Conservation (phyloP, 1,140 invertebrate species). For the Intoshia linei region DNA sequence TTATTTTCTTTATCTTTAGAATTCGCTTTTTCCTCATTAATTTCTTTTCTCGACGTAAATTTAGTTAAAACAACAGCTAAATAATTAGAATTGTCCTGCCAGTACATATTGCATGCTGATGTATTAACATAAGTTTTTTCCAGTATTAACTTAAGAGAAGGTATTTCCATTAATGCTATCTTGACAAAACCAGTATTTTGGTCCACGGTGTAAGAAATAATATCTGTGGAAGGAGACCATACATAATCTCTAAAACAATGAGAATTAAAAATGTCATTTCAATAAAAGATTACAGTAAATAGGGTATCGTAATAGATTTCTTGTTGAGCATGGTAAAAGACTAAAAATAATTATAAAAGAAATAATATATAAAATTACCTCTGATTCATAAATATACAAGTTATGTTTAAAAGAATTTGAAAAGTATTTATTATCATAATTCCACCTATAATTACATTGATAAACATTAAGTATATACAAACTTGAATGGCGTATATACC, state of each 20-base stretch:
- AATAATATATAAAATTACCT: slow-evolving; percentile 10
- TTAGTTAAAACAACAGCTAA: too few species aligned
- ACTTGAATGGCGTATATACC: neutral
- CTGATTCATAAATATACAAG: slow-evolving; percentile 68
- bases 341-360: neutral
- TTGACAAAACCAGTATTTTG: too few species aligned
- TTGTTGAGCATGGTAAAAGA: neutral
- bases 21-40: too few species aligned
- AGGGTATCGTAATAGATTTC: neutral
- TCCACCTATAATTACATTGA: slow-evolving; percentile 42
- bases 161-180: too few species aligned
- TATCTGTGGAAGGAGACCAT: slow-evolving; percentile 83
- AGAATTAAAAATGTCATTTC: slow-evolving; percentile 5
- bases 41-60: too few species aligned
- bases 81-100: too few species aligned
- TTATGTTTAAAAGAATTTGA: slow-evolving; percentile 36
- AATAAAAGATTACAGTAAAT: neutral
- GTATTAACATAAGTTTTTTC: too few species aligned
- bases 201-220: slow-evolving; percentile 70
- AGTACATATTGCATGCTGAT: too few species aligned
- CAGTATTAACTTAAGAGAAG: too few species aligned
- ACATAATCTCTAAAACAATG: slow-evolving; percentile 40
- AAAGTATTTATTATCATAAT: slow-evolving; percentile 75
- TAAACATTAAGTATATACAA: neutral
- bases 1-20: too few species aligned